Evolutionary conservation across 2,888 invertebrate genomes (phyloP), one percentile per base, ranked within the genome.

Genomic region (Drosophila monieri): DNA sequence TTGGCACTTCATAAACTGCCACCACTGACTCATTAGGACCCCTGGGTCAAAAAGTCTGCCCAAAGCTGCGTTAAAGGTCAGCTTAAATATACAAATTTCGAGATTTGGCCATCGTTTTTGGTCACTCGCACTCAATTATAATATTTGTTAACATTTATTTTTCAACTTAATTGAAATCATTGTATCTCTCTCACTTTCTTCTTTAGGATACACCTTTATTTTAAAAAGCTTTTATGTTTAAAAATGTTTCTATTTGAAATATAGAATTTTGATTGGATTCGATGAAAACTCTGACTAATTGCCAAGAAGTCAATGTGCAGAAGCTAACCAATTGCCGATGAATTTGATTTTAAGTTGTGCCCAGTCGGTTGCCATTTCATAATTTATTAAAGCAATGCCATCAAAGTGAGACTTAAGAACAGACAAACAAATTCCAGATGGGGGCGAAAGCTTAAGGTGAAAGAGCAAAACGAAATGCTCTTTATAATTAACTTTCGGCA

Each of bases 401-500:
- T 65, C 66, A 56, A 58, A 65, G 51, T 35, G 18, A 21, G 25
- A 47, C 64, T 65, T 47, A 53, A 2, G 30, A 37, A 32, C 46
- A 66, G 66, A 53, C 39, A 66, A 65, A 66, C 52, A 65, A 21
- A 52, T 51, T 8, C 18, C 39, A 41, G 39, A 15, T 18, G 18
- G n/a, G 25, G 35, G 18, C 30, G 8, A 41, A 41, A 59, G 32
- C 57, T 51, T 39, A 51, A 67, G 41, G 35, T 32, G 43, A 15
- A 37, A 46, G 41, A 44, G 60, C 60, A 59, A 18, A 52, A 39
- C 54, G 59, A 62, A 77, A 68, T 73, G 61, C 67, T 60, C 60
- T 64, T 80, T 58, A 64, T 76, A 85, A 85, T 81, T 76, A 85
- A 78, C 78, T 77, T 86, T 86, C 76, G 78, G 66, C 70, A 84